A percentile compares a stretch with the other conserved stretches of the same genome.
Evolutionary conservation across 2,888 invertebrate species (phyloP).

Genomic region (Drosophila greeni): DNA sequence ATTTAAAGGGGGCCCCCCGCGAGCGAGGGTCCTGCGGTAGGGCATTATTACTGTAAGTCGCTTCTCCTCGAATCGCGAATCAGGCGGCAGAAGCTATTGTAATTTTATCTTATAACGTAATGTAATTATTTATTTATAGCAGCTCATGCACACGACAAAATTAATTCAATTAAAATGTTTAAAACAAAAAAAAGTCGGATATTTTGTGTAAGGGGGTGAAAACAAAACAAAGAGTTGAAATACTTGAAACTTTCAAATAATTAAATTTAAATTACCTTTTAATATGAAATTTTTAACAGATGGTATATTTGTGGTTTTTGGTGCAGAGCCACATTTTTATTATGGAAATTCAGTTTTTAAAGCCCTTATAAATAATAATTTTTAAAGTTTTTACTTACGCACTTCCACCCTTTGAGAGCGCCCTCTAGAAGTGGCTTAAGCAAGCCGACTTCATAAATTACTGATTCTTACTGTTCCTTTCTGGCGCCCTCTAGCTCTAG

Average conservation of each 20-base stretch:
- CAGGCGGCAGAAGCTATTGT: constrained; percentile 71
- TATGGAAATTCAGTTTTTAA: neutral
- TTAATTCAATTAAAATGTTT: constrained; percentile 70
- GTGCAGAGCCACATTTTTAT: neutral
- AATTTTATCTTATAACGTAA: constrained; percentile 66
- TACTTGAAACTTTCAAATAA: neutral
- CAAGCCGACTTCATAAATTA: too few relatives aligned
- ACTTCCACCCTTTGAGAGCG: neutral
- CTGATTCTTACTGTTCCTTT: too few relatives aligned
- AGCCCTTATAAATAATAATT: neutral
- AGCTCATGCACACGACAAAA: constrained; percentile 50
- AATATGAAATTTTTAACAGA: too few relatives aligned
- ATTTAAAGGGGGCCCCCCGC: constrained; percentile 40
- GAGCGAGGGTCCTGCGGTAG: constrained; percentile 27
- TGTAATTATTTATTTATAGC: constrained; percentile 72
- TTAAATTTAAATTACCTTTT: neutral
- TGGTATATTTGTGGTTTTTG: too few relatives aligned
- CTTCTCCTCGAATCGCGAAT: constrained; percentile 53
- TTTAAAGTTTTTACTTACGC: neutral
- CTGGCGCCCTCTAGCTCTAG: too few relatives aligned
- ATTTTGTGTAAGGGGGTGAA: neutral
- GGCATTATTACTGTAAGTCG: constrained; percentile 54
- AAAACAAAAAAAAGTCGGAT: constrained; percentile 39
- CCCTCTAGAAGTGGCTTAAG: neutral
- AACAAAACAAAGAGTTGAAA: rapidly evolving